Evolutionary conservation across 2,888 invertebrate species (phyloP).

Genomic region (Zonitis immaculata): DNA sequence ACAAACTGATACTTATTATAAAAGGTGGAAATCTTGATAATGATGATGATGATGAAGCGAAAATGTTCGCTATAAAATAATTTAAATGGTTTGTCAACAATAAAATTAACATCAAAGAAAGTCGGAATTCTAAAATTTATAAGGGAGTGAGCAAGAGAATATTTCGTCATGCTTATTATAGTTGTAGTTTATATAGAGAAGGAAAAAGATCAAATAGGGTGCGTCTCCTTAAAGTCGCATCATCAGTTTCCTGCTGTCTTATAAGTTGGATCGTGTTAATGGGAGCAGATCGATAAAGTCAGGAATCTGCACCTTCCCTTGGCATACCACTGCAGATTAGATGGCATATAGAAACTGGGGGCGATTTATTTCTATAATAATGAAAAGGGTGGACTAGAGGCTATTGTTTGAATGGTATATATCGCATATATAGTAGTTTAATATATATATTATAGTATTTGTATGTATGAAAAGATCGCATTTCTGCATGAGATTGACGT

Average conservation of each 20-base stretch:
- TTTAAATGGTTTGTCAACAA: too few species aligned
- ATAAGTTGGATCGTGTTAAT: slow-evolving; percentile 3
- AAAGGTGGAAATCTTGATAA: too few species aligned
- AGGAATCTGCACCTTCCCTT: slow-evolving; percentile 6
- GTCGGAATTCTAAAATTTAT: too few species aligned
- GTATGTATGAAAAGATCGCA: background rate
- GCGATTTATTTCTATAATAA: background rate
- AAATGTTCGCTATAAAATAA: too few species aligned
- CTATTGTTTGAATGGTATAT: slow-evolving; percentile 3
- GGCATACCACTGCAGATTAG: slow-evolving; percentile 7
- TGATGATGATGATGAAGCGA: background rate
- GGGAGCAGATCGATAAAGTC: slow-evolving; percentile 8
- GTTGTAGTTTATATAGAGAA: background rate
- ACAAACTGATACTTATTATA: too few species aligned
- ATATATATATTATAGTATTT: too few species aligned
- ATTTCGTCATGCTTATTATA: too few species aligned
- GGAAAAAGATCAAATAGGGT: background rate
- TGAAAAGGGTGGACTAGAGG: background rate
- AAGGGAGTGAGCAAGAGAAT: too few species aligned
- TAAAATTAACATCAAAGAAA: too few species aligned
- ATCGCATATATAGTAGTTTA: too few species aligned
- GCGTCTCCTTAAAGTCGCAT: slow-evolving; percentile 2
- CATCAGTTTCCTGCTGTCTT: background rate
- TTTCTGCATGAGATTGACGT: slow-evolving; percentile 16
- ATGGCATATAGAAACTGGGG: slow-evolving; percentile 8